These are phyloP conservation scores for Eristalinus aeneus DNA, from an alignment of 2,888 invertebrate genomes.

Conservation along the genomic window DNA sequence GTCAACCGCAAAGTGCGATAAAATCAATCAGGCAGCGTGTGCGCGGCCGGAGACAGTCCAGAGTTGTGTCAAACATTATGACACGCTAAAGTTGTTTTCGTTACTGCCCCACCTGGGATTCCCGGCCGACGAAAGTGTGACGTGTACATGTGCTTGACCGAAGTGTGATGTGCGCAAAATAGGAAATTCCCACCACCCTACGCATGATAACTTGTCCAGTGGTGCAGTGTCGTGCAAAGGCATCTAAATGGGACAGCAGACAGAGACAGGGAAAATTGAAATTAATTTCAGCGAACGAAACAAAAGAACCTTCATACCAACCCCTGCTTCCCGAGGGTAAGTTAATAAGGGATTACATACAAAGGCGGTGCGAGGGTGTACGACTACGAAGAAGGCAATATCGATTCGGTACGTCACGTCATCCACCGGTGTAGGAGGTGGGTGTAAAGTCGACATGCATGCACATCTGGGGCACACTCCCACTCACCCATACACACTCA, in stretches of 20 bases:
- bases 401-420: conserved; percentile 45
- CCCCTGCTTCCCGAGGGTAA: not conserved
- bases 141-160: conserved; percentile 16
- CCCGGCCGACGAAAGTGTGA: conserved; percentile 28
- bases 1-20: conserved; percentile 13
- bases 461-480: conserved; percentile 12
- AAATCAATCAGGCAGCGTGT: conserved; percentile 34
- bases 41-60: not conserved
- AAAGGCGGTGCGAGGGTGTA: not conserved
- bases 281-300: conserved; percentile 43
- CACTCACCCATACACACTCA: not conserved
- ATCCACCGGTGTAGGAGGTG: not conserved
- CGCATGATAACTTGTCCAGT: not conserved
- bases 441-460: conserved; percentile 16
- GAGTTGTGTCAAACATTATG: conserved; percentile 25
- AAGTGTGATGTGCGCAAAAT: not conserved
- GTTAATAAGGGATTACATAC: conserved; percentile 34
- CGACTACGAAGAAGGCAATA: conserved; percentile 8
- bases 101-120: not conserved
- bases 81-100: conserved; percentile 19
- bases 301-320: conserved; percentile 5
- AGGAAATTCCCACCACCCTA: not conserved
- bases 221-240: not conserved
- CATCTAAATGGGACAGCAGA: not conserved
- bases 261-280: not conserved